Evolutionary conservation across 2,113 vertebrate genomes (phyloP).

Genomic region (Condylura cristata): DNA sequence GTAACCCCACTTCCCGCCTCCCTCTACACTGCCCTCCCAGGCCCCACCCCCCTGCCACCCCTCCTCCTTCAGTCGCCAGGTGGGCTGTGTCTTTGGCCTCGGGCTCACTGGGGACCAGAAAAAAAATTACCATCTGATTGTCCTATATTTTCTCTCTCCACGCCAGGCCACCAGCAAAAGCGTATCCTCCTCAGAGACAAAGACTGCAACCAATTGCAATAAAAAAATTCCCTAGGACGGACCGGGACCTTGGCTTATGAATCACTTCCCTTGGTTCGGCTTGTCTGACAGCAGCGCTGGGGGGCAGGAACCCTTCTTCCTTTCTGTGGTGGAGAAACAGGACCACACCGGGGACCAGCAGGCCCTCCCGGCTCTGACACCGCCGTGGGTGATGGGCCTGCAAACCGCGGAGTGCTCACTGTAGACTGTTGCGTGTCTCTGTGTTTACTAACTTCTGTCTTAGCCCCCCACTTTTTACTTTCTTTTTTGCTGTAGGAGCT

Average conservation of each 20-base stretch:
- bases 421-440: background rate
- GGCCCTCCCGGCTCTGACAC: background rate
- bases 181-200: background rate
- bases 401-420: background rate
- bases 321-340: background rate
- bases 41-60: background rate
- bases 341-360: background rate
- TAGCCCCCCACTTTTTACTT: background rate
- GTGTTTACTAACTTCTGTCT: background rate
- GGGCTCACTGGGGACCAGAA: conserved; percentile 29
- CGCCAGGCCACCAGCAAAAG: background rate
- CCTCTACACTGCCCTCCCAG: background rate
- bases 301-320: background rate
- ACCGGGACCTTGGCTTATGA: background rate
- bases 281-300: accelerated
- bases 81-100: conserved; percentile 1
- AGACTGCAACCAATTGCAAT: background rate
- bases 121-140: conserved; percentile 42
- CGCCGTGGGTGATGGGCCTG: background rate
- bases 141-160: conserved; percentile 34
- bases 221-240: background rate
- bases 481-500: too few species aligned
- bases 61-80: background rate
- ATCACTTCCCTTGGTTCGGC: background rate
- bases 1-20: background rate